A percentile compares a stretch with the other conserved stretches of the same genome.
Conservation (phyloP, 2,888 invertebrate species). For the Trichogramma evanescens region DNA sequence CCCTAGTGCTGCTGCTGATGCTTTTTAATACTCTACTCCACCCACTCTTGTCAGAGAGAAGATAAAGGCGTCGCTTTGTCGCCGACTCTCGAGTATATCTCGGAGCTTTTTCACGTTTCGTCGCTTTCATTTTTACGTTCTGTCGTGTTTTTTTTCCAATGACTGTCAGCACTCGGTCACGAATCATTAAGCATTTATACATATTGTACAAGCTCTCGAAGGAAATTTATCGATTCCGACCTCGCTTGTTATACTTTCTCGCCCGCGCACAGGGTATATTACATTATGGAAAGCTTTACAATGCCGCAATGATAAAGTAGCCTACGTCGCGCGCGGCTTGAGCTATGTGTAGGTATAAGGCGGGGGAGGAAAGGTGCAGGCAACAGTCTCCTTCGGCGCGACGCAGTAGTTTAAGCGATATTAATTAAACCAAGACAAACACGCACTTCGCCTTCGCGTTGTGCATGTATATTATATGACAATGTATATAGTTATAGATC, state of each 20-base stretch:
- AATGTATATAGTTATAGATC: too few relatives aligned
- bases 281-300: background rate
- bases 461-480: background rate
- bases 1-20: background rate
- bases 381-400: background rate
- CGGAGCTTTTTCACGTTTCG: too few relatives aligned
- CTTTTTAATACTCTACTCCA: background rate
- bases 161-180: too few relatives aligned
- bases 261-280: background rate
- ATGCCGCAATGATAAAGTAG: conserved; percentile 9
- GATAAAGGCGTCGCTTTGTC: background rate
- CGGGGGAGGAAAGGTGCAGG: background rate
- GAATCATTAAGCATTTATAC: too few relatives aligned
- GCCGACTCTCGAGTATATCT: too few relatives aligned
- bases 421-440: conserved; percentile 35
- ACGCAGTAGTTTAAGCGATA: conserved; percentile 24
- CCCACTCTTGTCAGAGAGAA: too few relatives aligned
- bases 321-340: background rate
- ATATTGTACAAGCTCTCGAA: too few relatives aligned
- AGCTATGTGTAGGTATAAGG: background rate
- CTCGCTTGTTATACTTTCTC: background rate
- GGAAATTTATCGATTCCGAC: background rate
- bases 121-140: too few relatives aligned
- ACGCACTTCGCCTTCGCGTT: conserved; percentile 16
- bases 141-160: too few relatives aligned